These are phyloP conservation scores for Sebastes matsubarae DNA, from an alignment of 2,797 vertebrate species.

Conservation along the genomic window DNA sequence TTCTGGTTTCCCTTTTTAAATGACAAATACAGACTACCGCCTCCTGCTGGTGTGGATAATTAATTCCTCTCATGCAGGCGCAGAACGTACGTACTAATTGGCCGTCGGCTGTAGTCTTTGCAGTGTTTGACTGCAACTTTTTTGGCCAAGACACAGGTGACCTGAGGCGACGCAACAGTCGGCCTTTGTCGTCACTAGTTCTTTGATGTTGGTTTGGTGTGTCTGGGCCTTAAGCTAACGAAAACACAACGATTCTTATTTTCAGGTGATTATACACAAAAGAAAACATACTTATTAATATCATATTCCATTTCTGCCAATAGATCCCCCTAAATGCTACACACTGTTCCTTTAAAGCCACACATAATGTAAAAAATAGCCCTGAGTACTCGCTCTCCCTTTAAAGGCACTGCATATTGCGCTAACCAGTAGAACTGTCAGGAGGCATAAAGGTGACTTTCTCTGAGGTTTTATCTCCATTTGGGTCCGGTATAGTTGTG, in stretches of 20 bases:
- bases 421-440: constrained; percentile 75
- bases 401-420: constrained; percentile 37
- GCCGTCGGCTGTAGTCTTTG: no score
- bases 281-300: no score
- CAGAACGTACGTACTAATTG: no score
- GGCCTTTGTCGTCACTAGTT: no score
- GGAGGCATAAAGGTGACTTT: constrained; percentile 59
- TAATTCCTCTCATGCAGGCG: no score
- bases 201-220: no score
- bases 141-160: no score
- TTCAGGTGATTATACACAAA: no score
- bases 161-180: no score
- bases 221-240: no score
- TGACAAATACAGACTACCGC: neutral
- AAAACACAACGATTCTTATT: no score
- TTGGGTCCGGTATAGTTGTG: neutral
- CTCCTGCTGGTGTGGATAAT: neutral
- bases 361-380: neutral
- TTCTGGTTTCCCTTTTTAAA: neutral
- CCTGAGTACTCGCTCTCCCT: constrained; percentile 18
- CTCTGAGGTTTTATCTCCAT: constrained; percentile 4
- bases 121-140: no score
- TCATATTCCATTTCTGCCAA: neutral
- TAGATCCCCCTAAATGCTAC: neutral
- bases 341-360: neutral